These are phyloP conservation scores for Lasiommata megera DNA, from an alignment of 2,888 invertebrate species.

Conservation along the genomic window DNA sequence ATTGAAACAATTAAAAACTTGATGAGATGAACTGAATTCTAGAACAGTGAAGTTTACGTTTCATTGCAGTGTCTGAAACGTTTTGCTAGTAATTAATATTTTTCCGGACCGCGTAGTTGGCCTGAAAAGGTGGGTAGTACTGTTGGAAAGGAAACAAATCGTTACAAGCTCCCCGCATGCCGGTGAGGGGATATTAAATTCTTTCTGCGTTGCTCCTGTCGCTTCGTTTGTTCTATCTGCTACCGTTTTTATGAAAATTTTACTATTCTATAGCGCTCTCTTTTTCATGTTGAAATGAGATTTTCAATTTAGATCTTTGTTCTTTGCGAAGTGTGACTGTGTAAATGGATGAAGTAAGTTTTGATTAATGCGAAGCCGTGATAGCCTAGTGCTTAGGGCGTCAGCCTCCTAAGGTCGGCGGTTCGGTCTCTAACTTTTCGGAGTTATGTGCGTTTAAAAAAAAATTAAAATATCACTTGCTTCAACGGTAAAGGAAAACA, in stretches of 20 bases:
- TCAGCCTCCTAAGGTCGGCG: too few relatives aligned
- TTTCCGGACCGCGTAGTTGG: slow-evolving; percentile 19
- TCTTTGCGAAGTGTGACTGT: not conserved
- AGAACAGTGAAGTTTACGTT: not conserved
- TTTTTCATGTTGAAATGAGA: slow-evolving; percentile 22
- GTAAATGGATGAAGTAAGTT: not conserved
- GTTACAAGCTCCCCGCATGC: slow-evolving; percentile 54
- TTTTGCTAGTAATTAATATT: not conserved
- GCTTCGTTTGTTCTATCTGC: slow-evolving; percentile 50
- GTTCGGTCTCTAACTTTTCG: too few relatives aligned
- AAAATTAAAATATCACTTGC: too few relatives aligned
- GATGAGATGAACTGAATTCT: not conserved
- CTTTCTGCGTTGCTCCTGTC: slow-evolving; percentile 64
- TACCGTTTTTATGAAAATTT: slow-evolving; percentile 6
- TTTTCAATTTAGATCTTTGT: not conserved
- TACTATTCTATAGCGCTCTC: slow-evolving; percentile 34
- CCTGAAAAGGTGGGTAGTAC: slow-evolving; percentile 53
- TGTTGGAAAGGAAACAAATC: slow-evolving; percentile 67
- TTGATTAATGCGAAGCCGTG: too few relatives aligned
- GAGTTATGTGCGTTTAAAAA: too few relatives aligned
- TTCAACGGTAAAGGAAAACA: too few relatives aligned
- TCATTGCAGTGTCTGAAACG: not conserved
- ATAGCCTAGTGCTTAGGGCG: too few relatives aligned
- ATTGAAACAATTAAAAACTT: too few relatives aligned
- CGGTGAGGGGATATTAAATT: slow-evolving; percentile 71